Conservation (phyloP, 2,888 invertebrate genomes). For the Anarsia innoxiella region DNA sequence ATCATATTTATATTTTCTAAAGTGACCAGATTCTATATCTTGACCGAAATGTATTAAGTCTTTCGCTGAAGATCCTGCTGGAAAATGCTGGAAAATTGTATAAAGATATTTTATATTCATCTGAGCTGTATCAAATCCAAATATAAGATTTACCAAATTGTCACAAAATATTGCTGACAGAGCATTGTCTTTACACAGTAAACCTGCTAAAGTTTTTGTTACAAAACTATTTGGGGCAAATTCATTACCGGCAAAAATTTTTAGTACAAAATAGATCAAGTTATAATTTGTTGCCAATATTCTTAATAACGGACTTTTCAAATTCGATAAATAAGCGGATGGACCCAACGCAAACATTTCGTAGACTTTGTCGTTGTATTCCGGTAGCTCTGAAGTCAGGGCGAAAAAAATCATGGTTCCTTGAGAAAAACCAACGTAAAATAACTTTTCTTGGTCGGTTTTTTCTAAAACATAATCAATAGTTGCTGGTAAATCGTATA, state of each 20-base stretch:
- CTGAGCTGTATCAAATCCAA: neutral
- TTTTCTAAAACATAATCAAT: slow-evolving; percentile 68
- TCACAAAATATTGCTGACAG: neutral
- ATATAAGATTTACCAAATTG: neutral
- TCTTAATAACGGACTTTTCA: neutral
- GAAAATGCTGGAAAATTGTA: neutral
- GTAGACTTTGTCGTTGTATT: slow-evolving; percentile 18
- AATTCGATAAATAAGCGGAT: slow-evolving; percentile 6
- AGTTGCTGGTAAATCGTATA: slow-evolving; percentile 77
- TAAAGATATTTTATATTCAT: neutral
- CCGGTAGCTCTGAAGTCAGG: slow-evolving; percentile 12
- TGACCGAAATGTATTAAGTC: neutral
- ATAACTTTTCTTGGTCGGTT: slow-evolving; percentile 63
- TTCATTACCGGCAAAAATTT: slow-evolving; percentile 72
- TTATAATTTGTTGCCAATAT: neutral
- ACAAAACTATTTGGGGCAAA: slow-evolving; percentile 46
- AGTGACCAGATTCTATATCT: neutral
- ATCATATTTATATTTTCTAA: neutral
- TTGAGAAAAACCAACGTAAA: slow-evolving; percentile 78
- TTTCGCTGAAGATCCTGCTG: neutral
- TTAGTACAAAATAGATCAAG: slow-evolving; percentile 9
- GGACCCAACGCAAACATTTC: slow-evolving; percentile 10
- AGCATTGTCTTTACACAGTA: neutral
- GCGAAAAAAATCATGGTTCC: slow-evolving; percentile 45
- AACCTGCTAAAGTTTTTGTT: neutral